These are phyloP conservation scores for Mareca penelope DNA, from an alignment of 2,797 vertebrate species.

Conservation along the genomic window DNA sequence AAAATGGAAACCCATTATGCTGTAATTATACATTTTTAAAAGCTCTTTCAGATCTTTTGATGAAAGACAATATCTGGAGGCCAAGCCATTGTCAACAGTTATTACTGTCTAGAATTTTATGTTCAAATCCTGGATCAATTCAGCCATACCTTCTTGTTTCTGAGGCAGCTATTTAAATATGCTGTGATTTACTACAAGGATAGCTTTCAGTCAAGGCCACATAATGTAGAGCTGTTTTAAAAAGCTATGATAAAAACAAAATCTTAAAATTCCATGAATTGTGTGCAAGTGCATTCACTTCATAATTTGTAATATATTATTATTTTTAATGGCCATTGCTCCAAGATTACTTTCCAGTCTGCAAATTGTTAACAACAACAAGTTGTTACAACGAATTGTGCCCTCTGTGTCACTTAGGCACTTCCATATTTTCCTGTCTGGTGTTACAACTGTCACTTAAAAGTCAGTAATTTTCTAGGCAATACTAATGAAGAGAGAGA, in stretches of 20 bases:
- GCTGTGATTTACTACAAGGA: neutral
- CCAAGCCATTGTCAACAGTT: neutral
- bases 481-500: neutral
- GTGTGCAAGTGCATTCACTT: neutral
- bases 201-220: neutral
- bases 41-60: constrained; percentile 11
- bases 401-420: neutral
- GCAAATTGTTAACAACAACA: neutral
- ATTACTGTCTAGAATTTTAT: neutral
- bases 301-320: neutral
- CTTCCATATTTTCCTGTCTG: accelerated
- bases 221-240: neutral
- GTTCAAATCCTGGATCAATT: neutral
- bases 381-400: neutral
- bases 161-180: constrained; percentile 5
- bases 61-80: neutral
- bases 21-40: constrained; percentile 28
- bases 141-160: neutral
- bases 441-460: neutral
- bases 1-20: neutral
- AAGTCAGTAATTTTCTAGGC: neutral
- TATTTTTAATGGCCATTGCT: neutral
- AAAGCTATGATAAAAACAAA: constrained; percentile 16
- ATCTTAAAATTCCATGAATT: neutral
- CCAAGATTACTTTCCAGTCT: neutral